Conservation (phyloP, 2,888 invertebrate genomes). For the Smittia aterrima region DNA sequence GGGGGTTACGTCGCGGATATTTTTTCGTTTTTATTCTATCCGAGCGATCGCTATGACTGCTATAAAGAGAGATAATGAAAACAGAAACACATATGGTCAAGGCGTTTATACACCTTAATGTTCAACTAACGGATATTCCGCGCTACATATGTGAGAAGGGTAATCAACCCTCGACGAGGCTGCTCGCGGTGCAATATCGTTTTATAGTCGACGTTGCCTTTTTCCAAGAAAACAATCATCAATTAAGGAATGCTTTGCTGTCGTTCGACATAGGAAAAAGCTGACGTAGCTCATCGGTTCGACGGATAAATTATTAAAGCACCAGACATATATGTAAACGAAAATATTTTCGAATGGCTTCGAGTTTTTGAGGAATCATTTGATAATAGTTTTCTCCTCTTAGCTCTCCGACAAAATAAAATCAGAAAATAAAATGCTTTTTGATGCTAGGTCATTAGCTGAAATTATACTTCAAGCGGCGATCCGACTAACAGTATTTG, state of each 20-base stretch:
- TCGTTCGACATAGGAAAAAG: neutral
- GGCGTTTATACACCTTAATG: conserved; percentile 13
- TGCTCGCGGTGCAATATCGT: conserved; percentile 8
- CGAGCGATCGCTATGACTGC: neutral
- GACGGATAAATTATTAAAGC: conserved; percentile 14
- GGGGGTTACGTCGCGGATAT: neutral
- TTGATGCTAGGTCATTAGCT: conserved; percentile 23
- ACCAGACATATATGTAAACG: neutral
- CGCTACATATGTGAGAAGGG: conserved; percentile 9
- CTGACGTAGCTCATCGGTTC: neutral
- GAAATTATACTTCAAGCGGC: conserved; percentile 30
- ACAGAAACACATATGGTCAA: conserved; percentile 22
- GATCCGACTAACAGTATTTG: conserved; percentile 9
- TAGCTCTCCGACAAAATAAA: neutral
- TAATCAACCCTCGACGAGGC: conserved; percentile 6
- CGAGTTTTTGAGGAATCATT: neutral
- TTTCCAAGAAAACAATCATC: conserved; percentile 21
- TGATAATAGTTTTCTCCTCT: neutral
- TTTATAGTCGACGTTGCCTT: neutral
- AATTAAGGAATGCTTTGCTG: neutral
- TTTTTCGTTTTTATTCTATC: neutral
- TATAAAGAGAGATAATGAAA: conserved; percentile 5
- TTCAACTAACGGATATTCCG: conserved; percentile 5
- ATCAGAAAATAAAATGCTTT: conserved; percentile 16
- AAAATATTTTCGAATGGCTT: neutral